Evolutionary conservation across 2,113 vertebrate species (phyloP), one percentile per base, ranked within the genome.

Genomic region (Cyphomyrus discorhynchus): DNA sequence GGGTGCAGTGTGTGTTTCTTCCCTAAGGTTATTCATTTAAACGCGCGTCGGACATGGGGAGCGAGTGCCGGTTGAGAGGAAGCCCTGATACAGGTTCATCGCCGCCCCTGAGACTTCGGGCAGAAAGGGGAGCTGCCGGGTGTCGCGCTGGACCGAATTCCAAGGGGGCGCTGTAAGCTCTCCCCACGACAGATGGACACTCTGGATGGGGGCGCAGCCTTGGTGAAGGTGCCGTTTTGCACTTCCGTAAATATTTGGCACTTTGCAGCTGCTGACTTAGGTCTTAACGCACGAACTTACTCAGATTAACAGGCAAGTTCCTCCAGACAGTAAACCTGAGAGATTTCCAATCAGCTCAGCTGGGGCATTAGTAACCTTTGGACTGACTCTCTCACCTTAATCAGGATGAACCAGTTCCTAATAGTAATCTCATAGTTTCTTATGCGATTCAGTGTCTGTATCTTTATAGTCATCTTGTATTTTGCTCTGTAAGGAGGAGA

Each of bases 71-170:
- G 89, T 46, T 70, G 53, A 52, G 56, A 89, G 89, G 90, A 89
- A 91, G 89, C 74, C 42, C 56, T 52, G 42, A 62, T 86, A 89
- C 31, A 77, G 85, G 84, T 90, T 87, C 9, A n/a, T 88, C n/a
- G 52, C 49, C 27, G 35, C 21, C 49, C 87, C 70, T 84, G 87
- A 7, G 52, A 50, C 31, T 35, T 45, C 8, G 17, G 80, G 82
- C 19, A 21, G 82, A 9, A 21, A 4, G 19, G 17, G 82, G 19
- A 19, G 45, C 21, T 15, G 80, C 19, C 2, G 42, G 21, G 80
- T 83, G 6, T 77, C 27, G 5, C 1, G 31, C 70, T 42, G 17
- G 31, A 39, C 17, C 13, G 17, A 42, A 80, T 42, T 42, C 31
- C 13, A 80, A 19, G 15, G 35, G 31, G 17, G 15, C 13, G 74